A percentile compares a stretch with the other conserved stretches of the same genome.
These are phyloP conservation scores for Leptobrachium ailaonicum DNA, from an alignment of 2,113 vertebrate genomes.

Conservation along the genomic window DNA sequence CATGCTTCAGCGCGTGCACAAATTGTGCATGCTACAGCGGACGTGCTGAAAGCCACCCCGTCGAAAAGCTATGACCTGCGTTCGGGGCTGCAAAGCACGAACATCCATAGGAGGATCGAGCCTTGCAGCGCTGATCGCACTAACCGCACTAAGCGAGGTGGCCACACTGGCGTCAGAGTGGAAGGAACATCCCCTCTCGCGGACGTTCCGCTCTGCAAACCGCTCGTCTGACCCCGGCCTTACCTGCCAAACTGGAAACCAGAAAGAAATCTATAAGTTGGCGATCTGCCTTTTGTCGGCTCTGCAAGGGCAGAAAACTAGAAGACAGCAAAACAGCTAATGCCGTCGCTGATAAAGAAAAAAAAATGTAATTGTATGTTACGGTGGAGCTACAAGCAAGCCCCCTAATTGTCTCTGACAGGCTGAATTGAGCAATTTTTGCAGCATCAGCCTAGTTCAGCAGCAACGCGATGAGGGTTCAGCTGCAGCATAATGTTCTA, in stretches of 20 bases:
- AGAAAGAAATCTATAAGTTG: not conserved
- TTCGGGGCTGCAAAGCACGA: too few relatives aligned
- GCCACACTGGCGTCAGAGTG: too few relatives aligned
- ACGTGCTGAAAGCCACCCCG: too few relatives aligned
- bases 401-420: conserved; percentile 30
- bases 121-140: too few relatives aligned
- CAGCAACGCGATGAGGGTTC: not conserved
- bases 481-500: not conserved
- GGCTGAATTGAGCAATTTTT: not conserved
- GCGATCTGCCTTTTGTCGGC: conserved; percentile 27
- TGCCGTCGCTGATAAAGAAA: conserved; percentile 11
- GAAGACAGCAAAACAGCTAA: conserved; percentile 13
- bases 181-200: too few relatives aligned
- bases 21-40: too few relatives aligned
- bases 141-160: too few relatives aligned
- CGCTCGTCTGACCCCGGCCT: too few relatives aligned
- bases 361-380: conserved; percentile 39
- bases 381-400: conserved; percentile 13
- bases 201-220: too few relatives aligned
- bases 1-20: too few relatives aligned
- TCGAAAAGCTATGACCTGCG: too few relatives aligned
- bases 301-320: conserved; percentile 6
- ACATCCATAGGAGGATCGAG: too few relatives aligned
- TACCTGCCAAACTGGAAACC: not conserved
- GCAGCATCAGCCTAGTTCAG: not conserved